These are phyloP conservation scores for Dasysyrphus albostriatus DNA, from an alignment of 2,888 invertebrate species.

Conservation along the genomic window DNA sequence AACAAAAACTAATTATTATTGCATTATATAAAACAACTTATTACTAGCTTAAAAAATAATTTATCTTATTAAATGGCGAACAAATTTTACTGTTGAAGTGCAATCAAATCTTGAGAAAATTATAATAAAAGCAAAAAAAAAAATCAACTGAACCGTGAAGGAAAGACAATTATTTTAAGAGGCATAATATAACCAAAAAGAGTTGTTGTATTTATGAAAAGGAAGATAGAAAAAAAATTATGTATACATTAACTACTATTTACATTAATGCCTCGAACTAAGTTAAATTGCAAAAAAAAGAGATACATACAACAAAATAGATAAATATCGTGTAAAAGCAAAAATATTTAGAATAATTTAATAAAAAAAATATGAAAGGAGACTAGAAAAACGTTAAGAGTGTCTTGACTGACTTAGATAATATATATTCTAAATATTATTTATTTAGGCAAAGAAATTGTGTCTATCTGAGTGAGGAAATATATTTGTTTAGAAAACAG, in stretches of 20 bases:
- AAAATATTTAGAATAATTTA: constrained; percentile 65
- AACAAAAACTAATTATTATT: constrained; percentile 42
- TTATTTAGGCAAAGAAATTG: background rate
- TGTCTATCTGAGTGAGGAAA: background rate
- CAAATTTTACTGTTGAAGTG: constrained; percentile 65
- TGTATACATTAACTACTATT: constrained; percentile 63
- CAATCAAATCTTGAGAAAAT: constrained; percentile 66
- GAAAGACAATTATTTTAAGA: constrained; percentile 37
- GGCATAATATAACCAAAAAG: constrained; percentile 65
- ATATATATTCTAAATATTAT: background rate
- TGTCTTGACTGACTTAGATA: constrained; percentile 46
- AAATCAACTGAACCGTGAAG: constrained; percentile 31
- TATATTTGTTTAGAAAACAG: background rate
- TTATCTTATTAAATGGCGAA: constrained; percentile 68
- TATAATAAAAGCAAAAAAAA: background rate
- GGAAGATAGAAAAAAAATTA: constrained; percentile 44
- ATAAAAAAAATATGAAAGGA: constrained; percentile 42
- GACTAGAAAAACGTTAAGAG: constrained; percentile 30
- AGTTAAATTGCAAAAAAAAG: constrained; percentile 52
- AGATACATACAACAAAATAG: constrained; percentile 39
- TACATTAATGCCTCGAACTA: constrained; percentile 68
- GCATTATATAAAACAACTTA: constrained; percentile 54
- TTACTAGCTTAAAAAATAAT: constrained; percentile 61
- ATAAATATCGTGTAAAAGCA: constrained; percentile 53
- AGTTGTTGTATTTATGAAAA: constrained; percentile 67